Evolutionary conservation across 2,888 invertebrate species (phyloP).

Genomic region (Lithophane ornitopus): DNA sequence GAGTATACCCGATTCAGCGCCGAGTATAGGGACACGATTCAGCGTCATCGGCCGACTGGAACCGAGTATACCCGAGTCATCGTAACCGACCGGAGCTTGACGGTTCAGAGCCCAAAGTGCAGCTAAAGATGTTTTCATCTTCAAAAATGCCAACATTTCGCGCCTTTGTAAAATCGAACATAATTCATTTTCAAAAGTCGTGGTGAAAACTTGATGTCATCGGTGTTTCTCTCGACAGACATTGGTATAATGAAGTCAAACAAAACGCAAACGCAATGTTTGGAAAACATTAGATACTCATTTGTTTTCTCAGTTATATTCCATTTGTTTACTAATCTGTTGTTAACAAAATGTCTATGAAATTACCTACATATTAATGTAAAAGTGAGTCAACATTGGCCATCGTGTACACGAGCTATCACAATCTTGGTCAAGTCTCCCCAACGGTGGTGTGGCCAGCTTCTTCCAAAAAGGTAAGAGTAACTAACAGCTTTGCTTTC

Average conservation of each 20-base stretch:
- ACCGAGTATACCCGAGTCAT: background rate
- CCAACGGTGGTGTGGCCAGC: conserved; percentile 48
- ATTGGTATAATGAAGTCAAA: background rate
- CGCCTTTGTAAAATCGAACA: background rate
- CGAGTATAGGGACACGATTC: too few species aligned
- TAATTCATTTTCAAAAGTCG: too few species aligned
- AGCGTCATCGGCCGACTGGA: background rate
- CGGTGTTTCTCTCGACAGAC: too few species aligned
- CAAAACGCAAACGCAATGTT: background rate
- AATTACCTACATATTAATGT: background rate
- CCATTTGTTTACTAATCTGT: background rate
- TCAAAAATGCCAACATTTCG: background rate
- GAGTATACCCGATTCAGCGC: too few species aligned
- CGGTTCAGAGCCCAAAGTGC: background rate
- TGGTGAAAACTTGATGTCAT: background rate
- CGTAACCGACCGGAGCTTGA: background rate
- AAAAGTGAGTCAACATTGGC: conserved; percentile 8
- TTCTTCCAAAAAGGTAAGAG: conserved; percentile 61
- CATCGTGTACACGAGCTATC: conserved; percentile 35
- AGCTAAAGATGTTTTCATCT: too few species aligned
- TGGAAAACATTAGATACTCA: background rate
- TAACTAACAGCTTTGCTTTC: conserved; percentile 62
- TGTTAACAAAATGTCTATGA: background rate
- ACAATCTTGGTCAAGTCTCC: conserved; percentile 43
- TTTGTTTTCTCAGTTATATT: background rate